Base-by-base conservation (phyloP, 2,888 invertebrate genomes). In the Petrophora chlorosata region DNA sequence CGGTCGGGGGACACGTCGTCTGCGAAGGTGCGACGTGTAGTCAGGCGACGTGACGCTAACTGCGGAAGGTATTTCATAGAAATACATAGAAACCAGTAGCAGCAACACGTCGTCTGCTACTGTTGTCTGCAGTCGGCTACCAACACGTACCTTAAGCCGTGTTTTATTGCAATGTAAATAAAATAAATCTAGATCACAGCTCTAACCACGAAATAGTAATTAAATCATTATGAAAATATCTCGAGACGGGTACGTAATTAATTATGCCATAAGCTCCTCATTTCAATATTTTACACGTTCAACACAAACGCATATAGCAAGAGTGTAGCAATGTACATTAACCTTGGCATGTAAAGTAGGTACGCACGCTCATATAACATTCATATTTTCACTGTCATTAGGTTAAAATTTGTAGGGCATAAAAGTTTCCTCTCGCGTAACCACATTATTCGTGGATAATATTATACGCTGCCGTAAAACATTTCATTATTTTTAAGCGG, bases 311-410 rank as follows among this genome's bases (percentile, higher is more conserved):
- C 42, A 53, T 49, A 48, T 52, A 53, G 16, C 43, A 32, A 44
- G 29, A 45, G 44, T 45, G 47, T 45, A 50, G 52, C 46, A 45
- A 49, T 36, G 14, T 42, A 43, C 26, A 53, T 55, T 60, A 57
- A 55, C 57, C 60, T 60, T 53, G 55, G 35, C 40, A 47, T 46
- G 43, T 40, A 45, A 56, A 58, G 49, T 48, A 43, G 57, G 35
- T 49, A 53, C 53, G 51, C 25, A 50, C 49, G 48, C 54, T 54
- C 53, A 59, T 63, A 33, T 56, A 46, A 55, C 59, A 53, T 59
- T 55, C 53, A 59, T 59, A 56, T 58, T 57, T 61, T 46, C 56
- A 56, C 53, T 58, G 59, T 52, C 61, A 58, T 55, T 56, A 50
- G 53, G 47, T 50, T 56, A 59, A 59, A 59, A 61, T 57, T 59